Percentiles rank a stretch among this genome's conserved stretches.
Evolutionary conservation across 2,888 invertebrate species (phyloP).

Genomic region (Eristalis intricaria): DNA sequence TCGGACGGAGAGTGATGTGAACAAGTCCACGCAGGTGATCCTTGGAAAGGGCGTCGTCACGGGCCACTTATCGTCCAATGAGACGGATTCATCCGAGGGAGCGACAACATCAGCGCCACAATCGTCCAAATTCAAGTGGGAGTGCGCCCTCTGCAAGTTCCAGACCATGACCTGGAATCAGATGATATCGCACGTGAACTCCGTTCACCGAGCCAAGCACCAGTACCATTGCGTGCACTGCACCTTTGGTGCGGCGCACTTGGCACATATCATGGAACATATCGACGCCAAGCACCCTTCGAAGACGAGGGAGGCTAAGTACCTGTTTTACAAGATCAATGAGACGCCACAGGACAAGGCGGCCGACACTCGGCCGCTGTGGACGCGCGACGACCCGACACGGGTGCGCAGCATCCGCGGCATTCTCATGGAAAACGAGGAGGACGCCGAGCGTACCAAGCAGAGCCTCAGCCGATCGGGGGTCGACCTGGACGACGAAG

Average conservation of each 20-base stretch:
- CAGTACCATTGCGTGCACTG: conserved; percentile 89
- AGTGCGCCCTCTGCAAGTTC: conserved; percentile 74
- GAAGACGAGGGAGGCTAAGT: conserved; percentile 74
- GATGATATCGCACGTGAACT: conserved; percentile 73
- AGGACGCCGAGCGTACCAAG: conserved; percentile 62
- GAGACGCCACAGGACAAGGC: conserved; percentile 40
- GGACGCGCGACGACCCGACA: conserved; percentile 83
- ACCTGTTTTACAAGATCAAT: conserved; percentile 72
- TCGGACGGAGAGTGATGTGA: conserved; percentile 66
- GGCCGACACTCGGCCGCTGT: conserved; percentile 82
- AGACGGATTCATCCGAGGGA: conserved; percentile 9
- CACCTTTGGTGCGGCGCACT: conserved; percentile 83
- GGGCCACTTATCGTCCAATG: not conserved
- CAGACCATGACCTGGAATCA: conserved; percentile 68
- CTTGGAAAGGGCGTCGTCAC: conserved; percentile 48
- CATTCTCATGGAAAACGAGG: conserved; percentile 84
- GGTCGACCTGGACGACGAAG: conserved; percentile 57
- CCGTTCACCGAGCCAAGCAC: conserved; percentile 84
- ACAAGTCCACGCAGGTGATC: conserved; percentile 48
- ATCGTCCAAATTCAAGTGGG: conserved; percentile 54
- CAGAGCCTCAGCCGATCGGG: conserved; percentile 45
- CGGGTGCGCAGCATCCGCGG: conserved; percentile 84
- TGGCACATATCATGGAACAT: conserved; percentile 84
- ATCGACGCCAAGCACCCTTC: conserved; percentile 84
- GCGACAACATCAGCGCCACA: conserved; percentile 33